Evolutionary conservation across 1,140 invertebrate species (phyloP), one percentile per base, ranked within the genome.

Genomic region (Notospermus geniculatus): DNA sequence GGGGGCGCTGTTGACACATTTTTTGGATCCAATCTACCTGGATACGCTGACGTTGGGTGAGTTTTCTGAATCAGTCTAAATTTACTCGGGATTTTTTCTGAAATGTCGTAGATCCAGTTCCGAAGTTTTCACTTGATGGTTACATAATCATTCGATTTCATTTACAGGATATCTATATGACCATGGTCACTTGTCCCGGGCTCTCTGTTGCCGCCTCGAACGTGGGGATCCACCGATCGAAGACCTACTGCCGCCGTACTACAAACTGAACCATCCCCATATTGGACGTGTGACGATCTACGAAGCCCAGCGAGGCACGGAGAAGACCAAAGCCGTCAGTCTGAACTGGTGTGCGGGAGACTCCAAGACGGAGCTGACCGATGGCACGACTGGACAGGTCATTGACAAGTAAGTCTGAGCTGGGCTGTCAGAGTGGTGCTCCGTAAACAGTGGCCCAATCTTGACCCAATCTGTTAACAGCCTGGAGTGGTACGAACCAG

Each of bases 261-360:
- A 71, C 67, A 56, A 63, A 19, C 57, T 83, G n/a, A 82, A 82
- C 58, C 82, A 83, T 66, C 82, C 82, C 13, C 72, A 77, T 65
- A 67, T 83, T 46, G 82, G 81, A 1, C 64, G 79, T 17, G 79
- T 83, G 30, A 81, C 79, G 30, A 73, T 76, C 23, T 81, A 74
- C 67, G 79, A 82, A 28, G 72, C 78, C 28, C 73, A 75, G 0
- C 70, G 81, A 58, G 79, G 82, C 62, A 80, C 76, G 13, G 74
- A 79, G 62, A 82, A 80, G 62, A 80, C 78, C 2, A 82, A 81
- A 59, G 71, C 76, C n/a, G 68, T 77, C 39, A 82, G 81, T 67
- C 68, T 83, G 19, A 83, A 83, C 67, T 83, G 82, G 82, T 71
- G 73, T 54, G 60, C 64, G 19, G 76, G 74, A 25, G 77, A 83